These are phyloP conservation scores for Sarcophaga variegata DNA, from an alignment of 2,888 invertebrate genomes.

Conservation along the genomic window DNA sequence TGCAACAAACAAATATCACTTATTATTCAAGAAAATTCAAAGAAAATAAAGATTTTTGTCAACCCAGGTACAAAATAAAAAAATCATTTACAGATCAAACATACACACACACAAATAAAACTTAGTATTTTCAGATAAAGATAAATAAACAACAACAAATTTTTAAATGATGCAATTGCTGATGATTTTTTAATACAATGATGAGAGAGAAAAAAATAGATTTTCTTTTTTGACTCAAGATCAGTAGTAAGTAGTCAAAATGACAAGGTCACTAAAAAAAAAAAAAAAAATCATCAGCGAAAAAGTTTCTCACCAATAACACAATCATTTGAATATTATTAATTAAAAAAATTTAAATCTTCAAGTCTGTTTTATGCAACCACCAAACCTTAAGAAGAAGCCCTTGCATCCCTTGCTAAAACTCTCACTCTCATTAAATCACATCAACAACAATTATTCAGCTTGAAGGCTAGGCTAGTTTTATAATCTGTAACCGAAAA, in stretches of 20 bases:
- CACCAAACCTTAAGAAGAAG: background rate
- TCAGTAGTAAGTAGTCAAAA: background rate
- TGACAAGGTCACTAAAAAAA: constrained; percentile 44
- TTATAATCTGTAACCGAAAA: constrained; percentile 12
- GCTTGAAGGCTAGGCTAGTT: constrained; percentile 50
- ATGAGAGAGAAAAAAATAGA: background rate
- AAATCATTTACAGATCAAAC: background rate
- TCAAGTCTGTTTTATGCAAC: background rate
- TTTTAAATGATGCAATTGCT: constrained; percentile 48
- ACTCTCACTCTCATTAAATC: constrained; percentile 10
- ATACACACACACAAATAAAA: background rate
- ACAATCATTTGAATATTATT: constrained; percentile 20
- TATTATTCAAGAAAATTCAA: constrained; percentile 27
- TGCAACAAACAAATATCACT: background rate
- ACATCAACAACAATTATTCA: constrained; percentile 59
- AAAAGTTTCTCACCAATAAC: constrained; percentile 53
- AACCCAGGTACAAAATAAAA: constrained; percentile 51
- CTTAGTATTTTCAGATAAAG: background rate
- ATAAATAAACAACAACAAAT: constrained; percentile 25
- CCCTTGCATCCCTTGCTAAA: constrained; percentile 36
- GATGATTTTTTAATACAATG: background rate
- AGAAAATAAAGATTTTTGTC: constrained; percentile 46
- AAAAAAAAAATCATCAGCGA: constrained; percentile 7
- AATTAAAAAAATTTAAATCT: background rate
- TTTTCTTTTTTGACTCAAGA: background rate